Percentiles rank a stretch among this genome's conserved stretches.
Evolutionary conservation across 2,888 invertebrate genomes (phyloP).

Genomic region (Salticus scenicus): DNA sequence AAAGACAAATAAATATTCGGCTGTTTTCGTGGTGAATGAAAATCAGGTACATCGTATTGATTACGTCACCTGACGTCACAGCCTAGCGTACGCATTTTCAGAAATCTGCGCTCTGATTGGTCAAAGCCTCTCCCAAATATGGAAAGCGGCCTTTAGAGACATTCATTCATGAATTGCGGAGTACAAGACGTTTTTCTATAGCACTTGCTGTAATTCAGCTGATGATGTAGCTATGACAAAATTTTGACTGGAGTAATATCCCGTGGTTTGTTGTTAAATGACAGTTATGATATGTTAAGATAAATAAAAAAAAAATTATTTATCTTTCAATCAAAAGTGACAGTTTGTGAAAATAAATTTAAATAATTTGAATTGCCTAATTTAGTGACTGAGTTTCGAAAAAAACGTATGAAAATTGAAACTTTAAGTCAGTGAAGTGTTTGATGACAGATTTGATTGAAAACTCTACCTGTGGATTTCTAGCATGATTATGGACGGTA

Average conservation of each 20-base stretch:
- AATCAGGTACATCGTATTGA: constrained; percentile 41
- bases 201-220: constrained; percentile 41
- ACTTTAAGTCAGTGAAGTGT: not conserved
- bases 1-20: constrained; percentile 20
- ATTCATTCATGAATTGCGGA: constrained; percentile 59
- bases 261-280: not conserved
- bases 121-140: constrained; percentile 43
- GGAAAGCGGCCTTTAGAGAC: constrained; percentile 38
- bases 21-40: constrained; percentile 32
- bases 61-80: constrained; percentile 53
- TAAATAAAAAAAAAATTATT: no score
- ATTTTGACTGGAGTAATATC: not conserved
- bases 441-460: not conserved
- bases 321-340: no score
- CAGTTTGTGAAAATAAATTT: no score
- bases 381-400: no score
- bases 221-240: constrained; percentile 49
- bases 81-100: constrained; percentile 48
- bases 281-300: constrained; percentile 21
- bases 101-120: constrained; percentile 29
- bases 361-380: no score
- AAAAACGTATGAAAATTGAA: no score
- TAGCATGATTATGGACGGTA: constrained; percentile 92
- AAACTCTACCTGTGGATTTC: constrained; percentile 72
- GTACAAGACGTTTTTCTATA: constrained; percentile 27